These are phyloP conservation scores for Acheta domesticus DNA, from an alignment of 2,888 invertebrate genomes.

Conservation along the genomic window DNA sequence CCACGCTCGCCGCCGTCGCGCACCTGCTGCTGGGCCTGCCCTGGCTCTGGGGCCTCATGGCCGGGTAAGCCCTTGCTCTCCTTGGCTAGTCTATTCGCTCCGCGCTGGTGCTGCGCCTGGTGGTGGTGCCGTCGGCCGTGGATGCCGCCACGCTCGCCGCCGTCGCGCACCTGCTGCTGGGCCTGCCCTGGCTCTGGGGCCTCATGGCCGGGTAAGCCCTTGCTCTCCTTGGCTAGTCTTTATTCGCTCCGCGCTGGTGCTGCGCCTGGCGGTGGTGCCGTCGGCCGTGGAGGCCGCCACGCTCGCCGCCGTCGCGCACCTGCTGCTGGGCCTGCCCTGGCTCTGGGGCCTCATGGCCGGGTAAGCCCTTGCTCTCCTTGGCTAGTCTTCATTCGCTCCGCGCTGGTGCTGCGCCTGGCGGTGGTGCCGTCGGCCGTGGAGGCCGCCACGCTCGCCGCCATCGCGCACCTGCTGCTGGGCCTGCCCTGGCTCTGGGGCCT, in stretches of 20 bases:
- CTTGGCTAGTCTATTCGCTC: too few relatives aligned
- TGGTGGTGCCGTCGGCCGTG: constrained; percentile 79
- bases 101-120: constrained; percentile 77
- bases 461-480: constrained; percentile 68
- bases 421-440: constrained; percentile 84
- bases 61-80: constrained; percentile 62
- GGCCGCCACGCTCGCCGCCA: constrained; percentile 64
- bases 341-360: too few relatives aligned
- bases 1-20: constrained; percentile 64
- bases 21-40: constrained; percentile 75
- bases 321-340: too few relatives aligned
- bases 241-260: too few relatives aligned
- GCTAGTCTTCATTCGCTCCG: too few relatives aligned
- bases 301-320: too few relatives aligned
- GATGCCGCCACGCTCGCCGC: constrained; percentile 72
- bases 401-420: constrained; percentile 79
- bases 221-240: too few relatives aligned
- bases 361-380: too few relatives aligned
- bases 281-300: too few relatives aligned
- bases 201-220: constrained; percentile 66
- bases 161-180: constrained; percentile 68
- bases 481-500: constrained; percentile 84
- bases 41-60: constrained; percentile 78
- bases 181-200: constrained; percentile 80
- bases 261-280: too few relatives aligned